phyloP scores from a whole-genome alignment of 2,113 vertebrate species.

The Oryzias javanicus region DNA sequence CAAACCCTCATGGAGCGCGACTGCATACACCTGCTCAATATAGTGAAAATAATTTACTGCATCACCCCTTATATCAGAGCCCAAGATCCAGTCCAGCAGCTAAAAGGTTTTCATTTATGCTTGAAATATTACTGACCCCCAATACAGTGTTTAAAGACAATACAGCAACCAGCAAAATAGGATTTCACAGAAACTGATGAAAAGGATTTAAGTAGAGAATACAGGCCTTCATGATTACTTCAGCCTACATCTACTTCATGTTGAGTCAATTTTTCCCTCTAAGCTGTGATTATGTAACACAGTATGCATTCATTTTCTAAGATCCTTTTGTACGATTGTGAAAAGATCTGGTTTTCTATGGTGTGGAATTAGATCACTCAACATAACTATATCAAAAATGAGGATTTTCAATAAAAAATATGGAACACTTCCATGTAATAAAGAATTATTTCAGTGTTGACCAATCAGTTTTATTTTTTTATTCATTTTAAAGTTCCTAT shows the following conservation, averaged over 20 bases:
- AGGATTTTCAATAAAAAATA: too few relatives aligned
- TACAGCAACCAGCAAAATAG: slow-evolving; percentile 8
- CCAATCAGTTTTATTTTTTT: too few relatives aligned
- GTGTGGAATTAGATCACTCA: not conserved
- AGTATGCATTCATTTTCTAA: slow-evolving; percentile 23
- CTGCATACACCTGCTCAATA: too few relatives aligned
- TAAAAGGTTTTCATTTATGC: not conserved
- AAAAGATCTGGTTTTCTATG: slow-evolving; percentile 22
- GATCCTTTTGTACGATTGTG: slow-evolving; percentile 21
- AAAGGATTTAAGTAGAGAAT: slow-evolving; percentile 6
- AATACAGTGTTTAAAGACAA: slow-evolving; percentile 9
- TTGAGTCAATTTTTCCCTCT: slow-evolving; percentile 27
- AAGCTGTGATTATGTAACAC: slow-evolving; percentile 46
- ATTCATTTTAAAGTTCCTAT: too few relatives aligned
- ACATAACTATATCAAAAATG: too few relatives aligned
- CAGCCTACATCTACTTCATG: slow-evolving; percentile 30
- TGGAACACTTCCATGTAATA: too few relatives aligned
- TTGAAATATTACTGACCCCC: slow-evolving; percentile 9
- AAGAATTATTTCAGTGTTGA: too few relatives aligned
- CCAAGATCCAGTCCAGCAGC: too few relatives aligned
- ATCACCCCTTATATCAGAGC: too few relatives aligned
- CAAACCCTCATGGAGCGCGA: too few relatives aligned
- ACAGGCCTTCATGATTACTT: slow-evolving; percentile 5
- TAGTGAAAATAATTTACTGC: too few relatives aligned
- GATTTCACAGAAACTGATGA: slow-evolving; percentile 16